A percentile compares a stretch with the other conserved stretches of the same genome.
Evolutionary conservation across 2,113 vertebrate genomes (phyloP).

Genomic region (Globicephala melas): DNA sequence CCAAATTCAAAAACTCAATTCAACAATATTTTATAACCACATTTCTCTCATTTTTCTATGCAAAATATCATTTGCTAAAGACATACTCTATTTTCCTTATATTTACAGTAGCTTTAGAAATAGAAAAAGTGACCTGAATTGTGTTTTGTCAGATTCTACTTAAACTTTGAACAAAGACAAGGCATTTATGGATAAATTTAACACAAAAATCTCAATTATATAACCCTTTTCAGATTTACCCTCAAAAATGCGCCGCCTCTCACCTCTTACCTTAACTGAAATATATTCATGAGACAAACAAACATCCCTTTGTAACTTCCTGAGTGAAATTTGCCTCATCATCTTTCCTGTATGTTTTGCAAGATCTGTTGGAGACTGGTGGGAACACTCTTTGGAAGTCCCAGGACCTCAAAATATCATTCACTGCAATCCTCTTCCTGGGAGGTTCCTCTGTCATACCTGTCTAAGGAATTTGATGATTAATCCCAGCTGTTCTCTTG

Average conservation of each 20-base stretch:
- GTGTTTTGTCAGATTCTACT: not conserved
- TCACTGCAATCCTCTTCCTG: accelerated
- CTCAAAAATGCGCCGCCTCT: not conserved
- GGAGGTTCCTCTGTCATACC: not conserved
- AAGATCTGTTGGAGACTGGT: not conserved
- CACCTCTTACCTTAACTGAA: not conserved
- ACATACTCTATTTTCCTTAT: not conserved
- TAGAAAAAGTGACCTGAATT: not conserved
- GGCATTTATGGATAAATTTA: not conserved
- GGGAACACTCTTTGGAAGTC: not conserved
- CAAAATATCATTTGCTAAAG: not conserved
- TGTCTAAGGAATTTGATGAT: not conserved
- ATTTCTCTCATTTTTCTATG: not conserved
- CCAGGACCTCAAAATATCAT: not conserved
- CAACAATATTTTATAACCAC: not conserved
- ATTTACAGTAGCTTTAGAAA: not conserved
- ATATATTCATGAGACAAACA: not conserved
- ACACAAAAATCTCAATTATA: not conserved
- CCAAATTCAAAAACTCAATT: not conserved
- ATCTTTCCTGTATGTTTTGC: not conserved
- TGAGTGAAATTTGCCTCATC: not conserved
- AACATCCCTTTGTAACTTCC: not conserved
- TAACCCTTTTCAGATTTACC: not conserved
- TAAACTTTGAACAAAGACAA: not conserved
- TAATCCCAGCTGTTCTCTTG: not conserved